Evolutionary conservation across 2,113 vertebrate genomes (phyloP).

Genomic region (Serinus canaria): DNA sequence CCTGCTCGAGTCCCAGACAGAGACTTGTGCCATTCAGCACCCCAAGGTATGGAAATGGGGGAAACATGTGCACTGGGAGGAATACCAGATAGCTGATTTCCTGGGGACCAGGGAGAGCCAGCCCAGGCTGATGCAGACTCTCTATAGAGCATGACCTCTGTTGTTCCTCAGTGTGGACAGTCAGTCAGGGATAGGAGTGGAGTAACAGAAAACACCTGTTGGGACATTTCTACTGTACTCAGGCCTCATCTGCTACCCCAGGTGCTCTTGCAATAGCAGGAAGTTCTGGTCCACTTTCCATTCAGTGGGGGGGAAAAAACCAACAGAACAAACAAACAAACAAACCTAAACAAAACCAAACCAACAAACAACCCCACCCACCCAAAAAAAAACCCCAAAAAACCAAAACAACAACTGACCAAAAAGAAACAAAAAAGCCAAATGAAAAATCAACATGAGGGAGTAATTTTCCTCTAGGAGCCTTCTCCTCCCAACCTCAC

Average conservation of each 20-base stretch:
- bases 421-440: neutral
- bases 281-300: neutral
- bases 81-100: neutral
- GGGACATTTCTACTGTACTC: neutral
- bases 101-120: neutral
- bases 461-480: neutral
- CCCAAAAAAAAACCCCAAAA: too few relatives aligned
- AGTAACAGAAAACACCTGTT: neutral
- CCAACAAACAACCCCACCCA: too few relatives aligned
- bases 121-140: neutral
- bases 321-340: too few relatives aligned
- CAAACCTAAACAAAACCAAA: too few relatives aligned
- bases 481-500: neutral
- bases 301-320: neutral
- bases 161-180: neutral
- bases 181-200: neutral
- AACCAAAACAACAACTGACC: neutral
- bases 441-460: neutral
- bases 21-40: neutral
- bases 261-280: neutral
- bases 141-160: accelerated
- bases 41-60: neutral
- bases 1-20: neutral
- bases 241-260: neutral
- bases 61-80: neutral